Conservation (phyloP, 2,888 invertebrate genomes). For the Leucoma salicis region DNA sequence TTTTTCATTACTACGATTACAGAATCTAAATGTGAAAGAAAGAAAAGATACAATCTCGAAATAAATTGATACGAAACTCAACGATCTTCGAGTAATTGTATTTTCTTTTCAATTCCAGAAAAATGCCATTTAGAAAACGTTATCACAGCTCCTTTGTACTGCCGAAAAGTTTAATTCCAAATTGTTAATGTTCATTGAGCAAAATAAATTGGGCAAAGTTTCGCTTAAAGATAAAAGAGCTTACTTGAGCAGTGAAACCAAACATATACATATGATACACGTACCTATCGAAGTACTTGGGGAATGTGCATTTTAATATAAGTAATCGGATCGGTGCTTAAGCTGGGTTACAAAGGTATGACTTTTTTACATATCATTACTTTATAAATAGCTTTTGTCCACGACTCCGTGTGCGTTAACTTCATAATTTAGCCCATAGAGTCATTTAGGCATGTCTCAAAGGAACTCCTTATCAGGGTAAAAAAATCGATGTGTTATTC, state of each 20-base stretch:
- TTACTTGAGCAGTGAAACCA: slow-evolving; percentile 37
- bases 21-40: slow-evolving; percentile 15
- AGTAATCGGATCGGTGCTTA: no score
- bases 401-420: no score
- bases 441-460: no score
- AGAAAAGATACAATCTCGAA: slow-evolving; percentile 18
- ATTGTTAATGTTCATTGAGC: slow-evolving; percentile 54
- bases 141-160: slow-evolving; percentile 41
- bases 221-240: slow-evolving; percentile 41
- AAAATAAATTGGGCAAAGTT: slow-evolving; percentile 51
- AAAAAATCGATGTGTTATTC: no score
- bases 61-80: slow-evolving; percentile 27
- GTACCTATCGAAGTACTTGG: no score
- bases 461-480: no score
- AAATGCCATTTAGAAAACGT: slow-evolving; percentile 36
- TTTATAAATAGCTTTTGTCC: no score
- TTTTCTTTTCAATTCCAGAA: slow-evolving; percentile 32
- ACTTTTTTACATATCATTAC: no score
- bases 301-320: no score
- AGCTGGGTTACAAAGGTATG: no score
- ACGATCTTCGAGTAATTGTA: slow-evolving; percentile 28
- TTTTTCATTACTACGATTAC: slow-evolving; percentile 1
- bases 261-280: slow-evolving; percentile 14
- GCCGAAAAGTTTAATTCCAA: slow-evolving; percentile 48
- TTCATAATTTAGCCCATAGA: no score